These are phyloP conservation scores for Malurus alboscapulatus DNA, from an alignment of 2,113 vertebrate species.

Conservation along the genomic window DNA sequence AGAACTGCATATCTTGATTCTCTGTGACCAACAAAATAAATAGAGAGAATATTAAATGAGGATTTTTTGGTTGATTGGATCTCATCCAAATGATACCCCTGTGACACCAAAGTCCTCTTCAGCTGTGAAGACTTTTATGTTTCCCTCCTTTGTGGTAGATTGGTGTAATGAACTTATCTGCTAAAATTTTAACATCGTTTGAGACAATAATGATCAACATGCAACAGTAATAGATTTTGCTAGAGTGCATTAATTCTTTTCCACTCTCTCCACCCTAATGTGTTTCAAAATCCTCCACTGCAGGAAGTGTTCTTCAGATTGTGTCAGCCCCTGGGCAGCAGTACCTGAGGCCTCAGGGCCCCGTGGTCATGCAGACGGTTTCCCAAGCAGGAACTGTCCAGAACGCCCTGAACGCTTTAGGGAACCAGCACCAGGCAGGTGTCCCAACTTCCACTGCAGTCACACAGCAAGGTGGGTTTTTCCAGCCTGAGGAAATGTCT, in stretches of 20 bases:
- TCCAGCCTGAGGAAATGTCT: background rate
- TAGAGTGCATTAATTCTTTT: background rate
- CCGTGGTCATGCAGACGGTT: slow-evolving; percentile 85
- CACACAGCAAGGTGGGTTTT: slow-evolving; percentile 74
- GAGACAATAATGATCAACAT: background rate
- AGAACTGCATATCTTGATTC: background rate
- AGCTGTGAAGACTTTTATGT: background rate
- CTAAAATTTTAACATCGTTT: background rate
- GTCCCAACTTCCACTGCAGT: slow-evolving; percentile 69
- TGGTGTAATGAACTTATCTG: background rate
- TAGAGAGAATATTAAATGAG: background rate
- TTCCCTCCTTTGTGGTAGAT: background rate
- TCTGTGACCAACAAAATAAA: background rate
- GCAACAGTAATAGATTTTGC: background rate
- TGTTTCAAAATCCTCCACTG: background rate
- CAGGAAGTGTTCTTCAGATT: slow-evolving; percentile 92
- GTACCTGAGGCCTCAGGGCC: slow-evolving; percentile 83
- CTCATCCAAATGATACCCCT: background rate
- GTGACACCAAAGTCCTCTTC: background rate
- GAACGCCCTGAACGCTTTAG: slow-evolving; percentile 74
- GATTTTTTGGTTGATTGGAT: background rate
- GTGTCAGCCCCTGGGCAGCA: slow-evolving; percentile 88
- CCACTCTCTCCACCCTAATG: background rate
- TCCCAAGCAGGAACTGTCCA: slow-evolving; percentile 77
- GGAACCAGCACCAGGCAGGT: slow-evolving; percentile 69